Conservation (phyloP, 2,113 vertebrate genomes). For the Cyprinodon tularosa region DNA sequence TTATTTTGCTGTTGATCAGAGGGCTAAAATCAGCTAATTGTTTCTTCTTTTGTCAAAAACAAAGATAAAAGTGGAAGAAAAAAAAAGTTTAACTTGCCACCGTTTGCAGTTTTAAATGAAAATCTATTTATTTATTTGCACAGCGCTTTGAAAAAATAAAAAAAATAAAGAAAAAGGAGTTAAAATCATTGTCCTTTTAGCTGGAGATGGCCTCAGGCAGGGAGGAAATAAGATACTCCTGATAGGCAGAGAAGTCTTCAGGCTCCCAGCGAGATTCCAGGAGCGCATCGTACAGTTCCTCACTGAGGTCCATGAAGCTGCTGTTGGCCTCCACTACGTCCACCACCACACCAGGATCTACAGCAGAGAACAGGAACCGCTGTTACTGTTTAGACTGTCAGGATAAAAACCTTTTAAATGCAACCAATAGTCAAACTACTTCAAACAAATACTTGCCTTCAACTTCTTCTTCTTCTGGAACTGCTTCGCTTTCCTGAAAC, state of each 20-base stretch:
- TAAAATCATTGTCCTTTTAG: conserved; percentile 18
- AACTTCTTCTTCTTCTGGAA: conserved; percentile 86
- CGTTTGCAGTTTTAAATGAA: neutral
- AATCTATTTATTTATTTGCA: neutral
- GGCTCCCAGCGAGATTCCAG: conserved; percentile 91
- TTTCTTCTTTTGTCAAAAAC: too few species aligned
- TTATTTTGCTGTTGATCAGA: too few species aligned
- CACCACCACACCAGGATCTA: conserved; percentile 86
- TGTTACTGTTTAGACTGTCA: neutral
- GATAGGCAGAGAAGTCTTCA: conserved; percentile 81
- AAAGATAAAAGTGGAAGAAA: too few species aligned
- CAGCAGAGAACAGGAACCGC: neutral
- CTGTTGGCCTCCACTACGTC: conserved; percentile 89
- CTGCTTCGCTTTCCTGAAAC: conserved; percentile 84
- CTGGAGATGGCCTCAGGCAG: conserved; percentile 64
- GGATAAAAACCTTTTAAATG: too few species aligned
- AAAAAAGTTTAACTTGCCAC: too few species aligned
- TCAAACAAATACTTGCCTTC: conserved; percentile 81
- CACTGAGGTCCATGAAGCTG: conserved; percentile 91
- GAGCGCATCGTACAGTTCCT: conserved; percentile 91
- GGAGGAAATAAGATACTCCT: conserved; percentile 66
- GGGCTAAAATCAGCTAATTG: too few species aligned
- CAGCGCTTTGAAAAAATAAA: neutral
- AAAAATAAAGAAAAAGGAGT: neutral
- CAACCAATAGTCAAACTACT: neutral